phyloP scores from a whole-genome alignment of 2,888 invertebrate species.

The Oligia fasciuncula region DNA sequence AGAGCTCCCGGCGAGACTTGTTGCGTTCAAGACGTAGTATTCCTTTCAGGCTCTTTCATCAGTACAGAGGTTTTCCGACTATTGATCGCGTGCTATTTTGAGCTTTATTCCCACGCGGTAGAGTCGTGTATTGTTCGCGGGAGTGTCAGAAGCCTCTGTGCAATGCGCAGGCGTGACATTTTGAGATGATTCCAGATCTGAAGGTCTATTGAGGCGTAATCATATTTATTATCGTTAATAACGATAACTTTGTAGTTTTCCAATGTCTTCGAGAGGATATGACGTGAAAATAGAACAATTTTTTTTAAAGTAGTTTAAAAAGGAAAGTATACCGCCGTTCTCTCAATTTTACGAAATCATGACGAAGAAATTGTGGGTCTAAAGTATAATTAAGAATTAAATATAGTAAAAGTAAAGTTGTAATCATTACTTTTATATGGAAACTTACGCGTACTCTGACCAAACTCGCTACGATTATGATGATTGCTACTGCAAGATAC shows the following conservation, averaged over 20 bases:
- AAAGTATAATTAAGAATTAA: background rate
- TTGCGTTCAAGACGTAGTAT: conserved; percentile 39
- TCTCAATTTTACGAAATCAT: background rate
- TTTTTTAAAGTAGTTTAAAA: background rate
- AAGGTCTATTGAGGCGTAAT: conserved; percentile 44
- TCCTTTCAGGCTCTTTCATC: conserved; percentile 20
- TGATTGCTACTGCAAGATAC: conserved; percentile 86
- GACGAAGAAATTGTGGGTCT: background rate
- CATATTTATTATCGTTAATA: conserved; percentile 9
- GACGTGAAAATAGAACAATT: background rate
- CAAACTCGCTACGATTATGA: conserved; percentile 85
- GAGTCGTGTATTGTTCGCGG: background rate
- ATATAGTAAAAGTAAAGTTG: background rate
- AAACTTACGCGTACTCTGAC: conserved; percentile 85
- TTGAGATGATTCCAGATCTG: conserved; percentile 41
- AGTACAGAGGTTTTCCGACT: conserved; percentile 26
- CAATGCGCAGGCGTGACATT: conserved; percentile 48
- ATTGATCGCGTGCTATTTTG: conserved; percentile 29
- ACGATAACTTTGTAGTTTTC: background rate
- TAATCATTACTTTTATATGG: background rate
- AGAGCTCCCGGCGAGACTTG: conserved; percentile 35
- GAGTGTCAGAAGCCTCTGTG: conserved; percentile 37
- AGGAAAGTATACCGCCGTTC: too few species aligned
- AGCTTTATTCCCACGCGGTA: conserved; percentile 17
- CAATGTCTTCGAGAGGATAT: background rate